Conservation (phyloP, 1,140 invertebrate genomes). For the Temnothorax curvispinosus region DNA sequence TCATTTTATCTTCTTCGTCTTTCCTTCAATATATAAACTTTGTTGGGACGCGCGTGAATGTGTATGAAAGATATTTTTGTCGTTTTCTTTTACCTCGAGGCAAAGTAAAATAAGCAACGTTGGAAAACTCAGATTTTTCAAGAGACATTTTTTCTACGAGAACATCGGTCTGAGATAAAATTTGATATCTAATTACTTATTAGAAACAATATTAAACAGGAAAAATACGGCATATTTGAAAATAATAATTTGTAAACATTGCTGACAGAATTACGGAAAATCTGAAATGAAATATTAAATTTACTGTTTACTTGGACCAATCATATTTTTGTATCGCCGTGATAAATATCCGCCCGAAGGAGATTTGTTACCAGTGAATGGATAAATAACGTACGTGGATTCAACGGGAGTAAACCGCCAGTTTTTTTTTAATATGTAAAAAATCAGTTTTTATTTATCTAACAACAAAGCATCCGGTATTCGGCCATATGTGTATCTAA, state of each 20-base stretch:
- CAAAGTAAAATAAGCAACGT: background rate
- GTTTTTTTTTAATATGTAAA: slow-evolving; percentile 50
- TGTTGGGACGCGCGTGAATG: background rate
- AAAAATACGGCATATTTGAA: background rate
- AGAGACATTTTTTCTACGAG: background rate
- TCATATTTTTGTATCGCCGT: slow-evolving; percentile 22
- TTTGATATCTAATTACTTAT: background rate
- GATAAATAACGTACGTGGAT: slow-evolving; percentile 14
- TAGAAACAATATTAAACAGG: background rate
- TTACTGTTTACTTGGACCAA: background rate
- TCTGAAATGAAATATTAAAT: background rate
- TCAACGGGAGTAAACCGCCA: slow-evolving; percentile 6
- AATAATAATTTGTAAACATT: slow-evolving; percentile 7
- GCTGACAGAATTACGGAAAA: background rate
- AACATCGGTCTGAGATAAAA: background rate
- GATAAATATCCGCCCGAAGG: slow-evolving; percentile 28
- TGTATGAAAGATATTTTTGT: background rate
- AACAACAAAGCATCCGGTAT: slow-evolving; percentile 27
- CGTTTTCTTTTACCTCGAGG: background rate
- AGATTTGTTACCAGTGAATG: slow-evolving; percentile 18
- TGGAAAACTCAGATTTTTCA: background rate
- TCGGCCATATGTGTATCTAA: slow-evolving; percentile 1
- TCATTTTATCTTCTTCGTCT: background rate
- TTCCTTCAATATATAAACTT: background rate
- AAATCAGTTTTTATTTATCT: slow-evolving; percentile 52